These are phyloP conservation scores for Mesoligia furuncula DNA, from an alignment of 2,888 invertebrate genomes.

Conservation along the genomic window DNA sequence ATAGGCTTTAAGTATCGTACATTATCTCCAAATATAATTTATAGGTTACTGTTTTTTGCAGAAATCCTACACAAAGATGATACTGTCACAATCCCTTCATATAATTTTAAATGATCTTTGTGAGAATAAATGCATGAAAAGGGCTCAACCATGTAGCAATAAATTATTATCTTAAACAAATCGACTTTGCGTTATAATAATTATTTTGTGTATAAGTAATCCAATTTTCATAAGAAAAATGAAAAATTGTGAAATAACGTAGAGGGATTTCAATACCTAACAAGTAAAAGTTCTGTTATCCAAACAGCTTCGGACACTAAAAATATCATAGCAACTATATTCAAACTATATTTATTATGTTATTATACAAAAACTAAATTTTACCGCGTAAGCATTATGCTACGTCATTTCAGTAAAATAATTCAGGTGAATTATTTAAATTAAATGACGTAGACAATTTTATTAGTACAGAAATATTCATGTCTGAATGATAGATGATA, in stretches of 20 bases:
- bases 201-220: background rate
- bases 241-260: background rate
- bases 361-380: constrained; percentile 31
- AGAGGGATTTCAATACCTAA: background rate
- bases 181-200: too few relatives aligned
- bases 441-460: background rate
- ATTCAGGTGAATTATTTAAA: background rate
- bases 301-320: constrained; percentile 20
- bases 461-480: background rate
- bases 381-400: constrained; percentile 44
- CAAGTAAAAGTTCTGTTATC: background rate
- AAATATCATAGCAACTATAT: constrained; percentile 26
- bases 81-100: background rate
- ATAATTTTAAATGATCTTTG: background rate
- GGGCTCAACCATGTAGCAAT: background rate
- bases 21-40: constrained; percentile 7
- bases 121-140: background rate
- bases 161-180: background rate
- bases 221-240: background rate
- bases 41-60: background rate
- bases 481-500: background rate
- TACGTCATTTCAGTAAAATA: too few relatives aligned
- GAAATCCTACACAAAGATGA: background rate
- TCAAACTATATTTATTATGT: constrained; percentile 22
- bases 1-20: background rate